Evolutionary conservation across 2,888 invertebrate genomes (phyloP), one percentile per base, ranked within the genome.

Genomic region (Plagodis pulveraria): DNA sequence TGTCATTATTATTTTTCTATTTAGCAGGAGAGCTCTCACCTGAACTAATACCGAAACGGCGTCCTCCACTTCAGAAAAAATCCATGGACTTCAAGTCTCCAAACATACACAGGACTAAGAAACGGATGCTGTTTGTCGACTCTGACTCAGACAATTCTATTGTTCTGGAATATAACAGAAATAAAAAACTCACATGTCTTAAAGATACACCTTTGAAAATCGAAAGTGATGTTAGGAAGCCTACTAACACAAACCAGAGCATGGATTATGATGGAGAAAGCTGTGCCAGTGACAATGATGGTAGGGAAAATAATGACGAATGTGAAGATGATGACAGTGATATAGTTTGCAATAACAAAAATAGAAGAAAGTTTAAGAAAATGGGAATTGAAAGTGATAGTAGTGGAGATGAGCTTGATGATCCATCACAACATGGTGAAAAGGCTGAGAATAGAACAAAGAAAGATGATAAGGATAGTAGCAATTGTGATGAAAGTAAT

Each of bases 111-210:
- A 84, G 78, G 69, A 83, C 80, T 1, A 91, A 84, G 50, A 91
- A 89, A 69, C 81, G 90, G 6, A 83, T 89, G 71, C 74, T 88
- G 5, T 68, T 83, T 4, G 22, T 86, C 4, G 91, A 91, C 42
- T 91, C 91, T 0, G 91, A 92, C 63, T 85, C 87, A 0, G 91
- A 91, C 53, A 89, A 90, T 62, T 91, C 91, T 6, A 85, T 91
- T 34, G 65, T 90, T 0, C 74, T 86, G 47, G 89, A 89, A 71
- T 84, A 84, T 34, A 71, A 83, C 10, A 84, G 76, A 35, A 78
- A 84, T 49, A 84, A 72, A 4, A 91, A 91, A 71, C 43, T 80
- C 6, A 68, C 70, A 35, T 91, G 91, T 57, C 57, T 85, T 7
- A 87, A 91, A 67, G 83, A 85, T 11, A 91, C 91, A 6, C 91